These are phyloP conservation scores for Cichladusa arquata DNA, from an alignment of 2,113 vertebrate genomes.

Conservation along the genomic window DNA sequence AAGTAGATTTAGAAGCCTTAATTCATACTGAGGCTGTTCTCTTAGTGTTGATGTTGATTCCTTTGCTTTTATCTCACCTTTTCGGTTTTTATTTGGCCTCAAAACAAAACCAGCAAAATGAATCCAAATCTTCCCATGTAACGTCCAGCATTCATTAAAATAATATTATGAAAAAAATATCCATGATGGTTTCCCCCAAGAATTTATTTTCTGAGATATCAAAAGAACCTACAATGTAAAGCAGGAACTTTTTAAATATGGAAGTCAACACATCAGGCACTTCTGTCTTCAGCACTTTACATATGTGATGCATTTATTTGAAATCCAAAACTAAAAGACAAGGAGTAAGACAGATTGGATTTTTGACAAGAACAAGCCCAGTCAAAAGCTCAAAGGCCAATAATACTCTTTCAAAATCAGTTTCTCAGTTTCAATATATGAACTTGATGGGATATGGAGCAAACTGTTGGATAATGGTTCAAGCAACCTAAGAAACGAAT, in stretches of 20 bases:
- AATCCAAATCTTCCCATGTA: neutral
- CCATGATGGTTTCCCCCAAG: neutral
- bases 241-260: accelerated
- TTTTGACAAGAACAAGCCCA: neutral
- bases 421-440: neutral
- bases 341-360: neutral
- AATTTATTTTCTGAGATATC: neutral
- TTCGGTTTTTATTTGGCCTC: neutral
- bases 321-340: neutral
- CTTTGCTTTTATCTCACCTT: neutral
- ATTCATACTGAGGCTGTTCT: neutral
- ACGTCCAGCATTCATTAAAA: neutral
- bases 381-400: neutral
- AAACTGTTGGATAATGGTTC: neutral
- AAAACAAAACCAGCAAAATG: neutral
- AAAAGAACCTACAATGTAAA: neutral
- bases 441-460: neutral
- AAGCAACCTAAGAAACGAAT: neutral
- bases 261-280: neutral
- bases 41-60: neutral
- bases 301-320: neutral
- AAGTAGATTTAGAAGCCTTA: neutral
- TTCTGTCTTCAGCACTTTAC: neutral
- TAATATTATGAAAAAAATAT: neutral
- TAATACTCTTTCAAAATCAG: neutral